phyloP scores from a whole-genome alignment of 2,113 vertebrate species.

The Aptenodytes patagonicus region DNA sequence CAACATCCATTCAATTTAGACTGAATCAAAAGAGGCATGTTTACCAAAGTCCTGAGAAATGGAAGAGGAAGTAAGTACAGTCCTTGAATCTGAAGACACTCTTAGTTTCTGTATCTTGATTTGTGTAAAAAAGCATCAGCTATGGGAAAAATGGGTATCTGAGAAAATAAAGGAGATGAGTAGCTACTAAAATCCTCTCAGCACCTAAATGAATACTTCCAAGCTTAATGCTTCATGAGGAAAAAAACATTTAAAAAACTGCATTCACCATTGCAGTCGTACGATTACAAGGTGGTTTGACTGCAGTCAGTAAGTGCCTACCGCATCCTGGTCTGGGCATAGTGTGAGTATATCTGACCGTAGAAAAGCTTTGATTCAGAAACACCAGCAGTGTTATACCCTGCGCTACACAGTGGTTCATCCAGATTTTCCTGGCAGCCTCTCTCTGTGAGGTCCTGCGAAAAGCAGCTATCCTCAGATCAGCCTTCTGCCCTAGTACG shows the following conservation, averaged over 20 bases:
- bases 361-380: not conserved
- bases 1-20: not conserved
- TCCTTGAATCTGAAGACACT: not conserved
- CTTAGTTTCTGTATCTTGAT: not conserved
- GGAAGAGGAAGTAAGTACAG: not conserved
- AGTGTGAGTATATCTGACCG: accelerated
- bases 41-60: not conserved
- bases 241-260: not conserved
- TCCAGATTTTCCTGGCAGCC: not conserved
- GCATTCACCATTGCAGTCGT: not conserved
- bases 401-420: accelerated
- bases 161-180: not conserved
- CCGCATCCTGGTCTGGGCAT: not conserved
- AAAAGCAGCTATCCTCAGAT: not conserved
- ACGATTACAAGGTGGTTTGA: not conserved
- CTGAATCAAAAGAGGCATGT: not conserved
- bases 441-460: not conserved
- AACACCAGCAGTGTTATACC: not conserved
- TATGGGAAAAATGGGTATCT: not conserved
- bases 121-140: not conserved
- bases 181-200: not conserved
- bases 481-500: not conserved
- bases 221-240: not conserved
- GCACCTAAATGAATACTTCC: not conserved
- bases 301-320: not conserved